Evolutionary conservation across 2,113 vertebrate genomes (phyloP).

Genomic region (Chamaea fasciata): DNA sequence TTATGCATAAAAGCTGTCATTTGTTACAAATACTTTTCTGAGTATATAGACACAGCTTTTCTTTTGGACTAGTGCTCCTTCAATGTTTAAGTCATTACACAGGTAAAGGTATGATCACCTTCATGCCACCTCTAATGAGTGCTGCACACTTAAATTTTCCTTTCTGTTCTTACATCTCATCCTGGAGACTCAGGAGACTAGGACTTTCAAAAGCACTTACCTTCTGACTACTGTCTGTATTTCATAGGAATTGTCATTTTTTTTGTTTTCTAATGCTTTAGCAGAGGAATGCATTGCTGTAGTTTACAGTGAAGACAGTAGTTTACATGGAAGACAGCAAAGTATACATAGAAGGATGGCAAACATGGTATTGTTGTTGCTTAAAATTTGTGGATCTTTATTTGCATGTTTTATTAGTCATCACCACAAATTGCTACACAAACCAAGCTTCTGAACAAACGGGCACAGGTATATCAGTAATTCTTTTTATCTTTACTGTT

Average conservation of each 20-base stretch:
- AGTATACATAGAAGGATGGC: background rate
- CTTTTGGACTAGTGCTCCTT: background rate
- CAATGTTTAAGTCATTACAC: background rate
- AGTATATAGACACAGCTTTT: background rate
- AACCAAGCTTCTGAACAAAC: background rate
- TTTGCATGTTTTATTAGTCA: background rate
- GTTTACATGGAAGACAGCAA: background rate
- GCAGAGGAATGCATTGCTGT: background rate
- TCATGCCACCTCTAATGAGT: background rate
- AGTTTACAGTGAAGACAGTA: background rate
- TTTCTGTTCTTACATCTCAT: background rate
- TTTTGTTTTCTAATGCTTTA: background rate
- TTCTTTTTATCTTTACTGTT: background rate
- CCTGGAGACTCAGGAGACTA: background rate
- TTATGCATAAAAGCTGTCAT: background rate
- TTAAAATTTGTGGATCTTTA: background rate
- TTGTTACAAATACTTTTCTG: background rate
- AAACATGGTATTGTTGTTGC: background rate
- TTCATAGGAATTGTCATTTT: background rate
- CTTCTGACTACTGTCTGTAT: background rate
- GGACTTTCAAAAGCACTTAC: background rate
- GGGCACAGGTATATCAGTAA: background rate
- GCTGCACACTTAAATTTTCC: background rate
- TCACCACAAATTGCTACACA: background rate
- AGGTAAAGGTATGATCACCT: background rate